Conservation (phyloP, 92 coral and sea anemone genomes). For the Meandrina meandrites region DNA sequence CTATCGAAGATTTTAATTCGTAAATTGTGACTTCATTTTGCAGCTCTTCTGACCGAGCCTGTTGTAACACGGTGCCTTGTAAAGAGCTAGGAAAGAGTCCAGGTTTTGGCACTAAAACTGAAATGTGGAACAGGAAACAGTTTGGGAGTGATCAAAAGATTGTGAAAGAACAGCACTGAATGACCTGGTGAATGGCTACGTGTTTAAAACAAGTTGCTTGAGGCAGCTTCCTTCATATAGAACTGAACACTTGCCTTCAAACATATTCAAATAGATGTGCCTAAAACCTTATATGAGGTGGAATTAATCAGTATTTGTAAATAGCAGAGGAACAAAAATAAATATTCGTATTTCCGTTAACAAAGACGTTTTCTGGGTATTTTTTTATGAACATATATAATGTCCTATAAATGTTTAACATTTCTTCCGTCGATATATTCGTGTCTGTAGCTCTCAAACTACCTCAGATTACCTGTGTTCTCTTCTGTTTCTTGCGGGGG, state of each 20-base stretch:
- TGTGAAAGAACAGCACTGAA: neutral
- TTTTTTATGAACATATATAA: neutral
- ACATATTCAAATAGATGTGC: neutral
- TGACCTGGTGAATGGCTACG: neutral
- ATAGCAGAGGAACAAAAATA: neutral
- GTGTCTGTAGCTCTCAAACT: neutral
- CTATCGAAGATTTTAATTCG: neutral
- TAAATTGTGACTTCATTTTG: conserved; percentile 1
- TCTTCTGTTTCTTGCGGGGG: neutral
- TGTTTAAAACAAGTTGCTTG: neutral
- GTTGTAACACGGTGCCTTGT: neutral
- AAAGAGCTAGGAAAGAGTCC: neutral
- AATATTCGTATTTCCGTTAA: neutral
- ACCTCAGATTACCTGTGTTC: neutral
- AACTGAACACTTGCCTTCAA: neutral
- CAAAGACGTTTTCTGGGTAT: neutral
- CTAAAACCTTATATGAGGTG: neutral
- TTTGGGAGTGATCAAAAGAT: neutral
- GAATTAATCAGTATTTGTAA: neutral
- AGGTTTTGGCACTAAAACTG: neutral
- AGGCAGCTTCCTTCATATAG: neutral
- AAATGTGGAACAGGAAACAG: neutral
- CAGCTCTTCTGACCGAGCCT: conserved; percentile 24
- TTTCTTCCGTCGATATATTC: too few relatives aligned
- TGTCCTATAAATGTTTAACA: too few relatives aligned